Conservation (phyloP, 2,888 invertebrate species). For the Fabriciana adippe region DNA sequence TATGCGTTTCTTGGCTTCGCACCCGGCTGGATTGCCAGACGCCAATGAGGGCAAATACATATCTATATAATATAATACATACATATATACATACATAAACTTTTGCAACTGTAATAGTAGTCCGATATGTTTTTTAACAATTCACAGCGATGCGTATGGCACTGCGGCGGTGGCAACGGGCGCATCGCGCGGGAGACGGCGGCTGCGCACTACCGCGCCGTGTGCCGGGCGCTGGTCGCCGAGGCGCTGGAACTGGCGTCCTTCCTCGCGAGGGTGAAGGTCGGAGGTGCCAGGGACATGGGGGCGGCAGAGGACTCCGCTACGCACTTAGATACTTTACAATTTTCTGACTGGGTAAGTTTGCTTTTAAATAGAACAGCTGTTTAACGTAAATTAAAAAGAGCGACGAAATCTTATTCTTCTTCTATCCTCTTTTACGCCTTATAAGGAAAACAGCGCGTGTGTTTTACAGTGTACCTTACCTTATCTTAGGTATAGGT, state of each 20-base stretch:
- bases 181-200: slow-evolving; percentile 82
- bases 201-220: slow-evolving; percentile 93
- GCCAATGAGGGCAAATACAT: too few relatives aligned
- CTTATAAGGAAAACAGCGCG: too few relatives aligned
- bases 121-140: not conserved
- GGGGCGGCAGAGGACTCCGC: slow-evolving; percentile 85
- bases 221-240: slow-evolving; percentile 94
- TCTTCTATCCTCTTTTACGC: too few relatives aligned
- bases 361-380: not conserved
- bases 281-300: slow-evolving; percentile 84
- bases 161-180: slow-evolving; percentile 72
- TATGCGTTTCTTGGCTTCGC: too few relatives aligned
- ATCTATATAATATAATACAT: too few relatives aligned
- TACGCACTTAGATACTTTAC: slow-evolving; percentile 89
- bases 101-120: not conserved
- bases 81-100: not conserved
- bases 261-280: slow-evolving; percentile 92
- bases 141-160: slow-evolving; percentile 73
- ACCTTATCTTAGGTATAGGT: too few relatives aligned
- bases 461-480: not conserved
- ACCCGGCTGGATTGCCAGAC: too few relatives aligned
- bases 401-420: too few relatives aligned
- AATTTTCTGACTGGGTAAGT: slow-evolving; percentile 95
- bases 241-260: slow-evolving; percentile 95
- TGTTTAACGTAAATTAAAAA: too few relatives aligned